Percentiles rank a stretch among this genome's conserved stretches.
Conservation (phyloP, 2,797 vertebrate genomes). For the Lemur catta region DNA sequence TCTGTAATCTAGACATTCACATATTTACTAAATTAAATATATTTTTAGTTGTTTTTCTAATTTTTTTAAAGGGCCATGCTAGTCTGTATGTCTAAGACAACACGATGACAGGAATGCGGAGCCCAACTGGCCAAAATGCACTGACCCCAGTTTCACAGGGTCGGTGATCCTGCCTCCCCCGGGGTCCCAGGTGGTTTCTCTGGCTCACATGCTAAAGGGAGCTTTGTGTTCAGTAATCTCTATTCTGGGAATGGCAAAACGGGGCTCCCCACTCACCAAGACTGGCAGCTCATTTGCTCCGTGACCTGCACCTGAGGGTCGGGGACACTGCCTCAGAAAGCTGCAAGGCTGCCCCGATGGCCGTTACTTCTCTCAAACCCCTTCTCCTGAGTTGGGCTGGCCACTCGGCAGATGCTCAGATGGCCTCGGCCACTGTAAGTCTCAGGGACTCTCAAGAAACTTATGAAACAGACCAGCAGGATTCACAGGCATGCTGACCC, state of each 20-base stretch:
- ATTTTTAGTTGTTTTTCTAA: background rate
- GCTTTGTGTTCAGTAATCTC: background rate
- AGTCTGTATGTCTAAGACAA: background rate
- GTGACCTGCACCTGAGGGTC: background rate
- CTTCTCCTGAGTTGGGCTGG: background rate
- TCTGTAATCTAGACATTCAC: background rate
- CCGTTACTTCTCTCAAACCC: background rate
- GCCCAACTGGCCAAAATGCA: background rate
- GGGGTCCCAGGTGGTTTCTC: background rate
- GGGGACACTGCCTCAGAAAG: background rate
- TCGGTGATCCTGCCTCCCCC: background rate
- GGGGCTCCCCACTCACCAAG: background rate
- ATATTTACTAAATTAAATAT: background rate
- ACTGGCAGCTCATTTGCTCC: background rate
- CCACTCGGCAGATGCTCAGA: background rate
- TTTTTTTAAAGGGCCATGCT: background rate
- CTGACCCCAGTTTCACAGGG: background rate
- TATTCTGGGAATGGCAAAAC: background rate
- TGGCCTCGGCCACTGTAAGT: background rate
- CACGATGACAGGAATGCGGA: background rate
- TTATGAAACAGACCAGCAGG: background rate
- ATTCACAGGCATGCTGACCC: background rate
- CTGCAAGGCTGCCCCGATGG: background rate
- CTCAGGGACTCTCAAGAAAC: background rate
- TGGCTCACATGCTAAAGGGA: background rate